Evolutionary conservation across 2,113 vertebrate genomes (phyloP), one percentile per base, ranked within the genome.

Genomic region (Gila orcuttii): DNA sequence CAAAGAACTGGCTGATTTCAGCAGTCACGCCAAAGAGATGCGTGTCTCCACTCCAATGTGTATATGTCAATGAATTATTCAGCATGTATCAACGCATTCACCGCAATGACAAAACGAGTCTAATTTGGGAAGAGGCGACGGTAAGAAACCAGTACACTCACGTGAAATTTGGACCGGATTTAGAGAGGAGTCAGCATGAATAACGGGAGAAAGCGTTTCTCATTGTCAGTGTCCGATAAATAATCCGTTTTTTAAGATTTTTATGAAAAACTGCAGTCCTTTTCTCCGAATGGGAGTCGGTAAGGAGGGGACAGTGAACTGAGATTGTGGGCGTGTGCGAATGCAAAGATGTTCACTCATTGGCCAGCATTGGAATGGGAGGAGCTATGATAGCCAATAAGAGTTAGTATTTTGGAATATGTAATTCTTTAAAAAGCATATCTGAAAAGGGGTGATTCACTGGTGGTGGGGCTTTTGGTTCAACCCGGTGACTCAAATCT

Each of bases 41-140:
- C 1, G 5, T 12, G 80, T 69, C 8, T 71, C 45, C 64, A 33
- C 8, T 71, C 45, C 64, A 33, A n/a, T n/a, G 62, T 25, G 33
- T 4, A 76, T 39, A 88, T n/a, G 88, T 91, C 87, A 13, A 91
- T 94, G 73, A 91, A 94, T 93, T 90, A 94, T 94, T 92, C 86
- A 94, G 89, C 83, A 73, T 85, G 39, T 86, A 19, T 87, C 80
- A 86, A 83, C 89, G 74, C 86, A 64, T 88, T 74, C 25, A 31
- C 83, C 47, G 36, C 85, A 86, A 87, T 84, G 33, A 75, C 79
- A 85, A 85, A n/a, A 66, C 25, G n/a, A 21, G 47, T 11, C 74
- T 83, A 90, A 82, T 71, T 82, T 85, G 57, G 57, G 85, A 82
- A 89, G 76, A 91, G 87, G 91, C 76, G 28, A 79, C 23, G 36